Percentiles rank a stretch among this genome's conserved stretches.
Conservation (phyloP, 2,888 invertebrate genomes). For the Agrenia bidenticulata region DNA sequence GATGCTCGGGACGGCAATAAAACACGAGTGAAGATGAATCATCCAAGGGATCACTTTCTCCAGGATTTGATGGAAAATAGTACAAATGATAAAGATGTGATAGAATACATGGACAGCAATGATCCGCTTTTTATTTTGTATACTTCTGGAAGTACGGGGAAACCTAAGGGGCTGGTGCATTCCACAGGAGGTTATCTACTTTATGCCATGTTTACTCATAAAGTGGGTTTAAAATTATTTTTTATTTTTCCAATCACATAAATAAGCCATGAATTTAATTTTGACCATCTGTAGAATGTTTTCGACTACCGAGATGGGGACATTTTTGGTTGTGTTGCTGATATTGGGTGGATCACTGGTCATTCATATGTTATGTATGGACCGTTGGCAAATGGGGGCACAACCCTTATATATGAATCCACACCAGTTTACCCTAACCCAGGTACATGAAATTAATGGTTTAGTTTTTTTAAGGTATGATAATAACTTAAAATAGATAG, state of each 20-base stretch:
- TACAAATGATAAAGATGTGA: constrained; percentile 53
- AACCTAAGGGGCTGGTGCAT: constrained; percentile 60
- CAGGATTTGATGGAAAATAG: constrained; percentile 57
- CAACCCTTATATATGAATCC: constrained; percentile 60
- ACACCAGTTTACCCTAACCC: constrained; percentile 60
- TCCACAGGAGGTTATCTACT: constrained; percentile 59
- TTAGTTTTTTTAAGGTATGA: no score
- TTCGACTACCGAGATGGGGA: constrained; percentile 58
- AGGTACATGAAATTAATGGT: constrained; percentile 55
- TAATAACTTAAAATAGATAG: no score
- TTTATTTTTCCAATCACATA: not conserved
- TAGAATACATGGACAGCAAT: constrained; percentile 58
- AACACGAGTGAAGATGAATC: constrained; percentile 31
- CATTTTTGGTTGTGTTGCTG: constrained; percentile 60
- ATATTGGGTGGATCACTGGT: constrained; percentile 57
- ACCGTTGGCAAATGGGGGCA: constrained; percentile 60
- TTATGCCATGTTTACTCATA: constrained; percentile 57
- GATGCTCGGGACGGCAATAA: constrained; percentile 54
- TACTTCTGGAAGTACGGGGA: constrained; percentile 61
- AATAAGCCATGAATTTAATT: not conserved
- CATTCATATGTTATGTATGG: constrained; percentile 60
- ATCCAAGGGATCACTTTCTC: constrained; percentile 48
- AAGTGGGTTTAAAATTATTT: constrained; percentile 53
- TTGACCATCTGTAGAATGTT: constrained; percentile 56
- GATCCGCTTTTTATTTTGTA: constrained; percentile 60